A percentile compares a stretch with the other conserved stretches of the same genome.
phyloP scores from a whole-genome alignment of 2,888 invertebrate genomes.

The Deroplatys truncata region DNA sequence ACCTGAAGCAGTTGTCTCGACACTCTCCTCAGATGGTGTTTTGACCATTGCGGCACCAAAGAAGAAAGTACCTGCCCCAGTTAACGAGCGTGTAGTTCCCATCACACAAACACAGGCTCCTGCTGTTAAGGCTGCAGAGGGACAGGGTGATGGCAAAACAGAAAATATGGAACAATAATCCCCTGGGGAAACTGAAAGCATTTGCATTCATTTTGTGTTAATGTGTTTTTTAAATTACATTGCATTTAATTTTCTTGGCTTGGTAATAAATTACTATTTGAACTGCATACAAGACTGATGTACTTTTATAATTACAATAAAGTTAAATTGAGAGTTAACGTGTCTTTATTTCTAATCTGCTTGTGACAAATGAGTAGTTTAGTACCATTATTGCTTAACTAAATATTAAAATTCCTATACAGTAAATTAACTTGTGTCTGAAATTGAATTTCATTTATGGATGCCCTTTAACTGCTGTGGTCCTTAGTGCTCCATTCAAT shows the following conservation, averaged over 20 bases:
- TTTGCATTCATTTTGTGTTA: not conserved
- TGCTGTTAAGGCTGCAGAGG: not conserved
- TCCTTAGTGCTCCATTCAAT: too few relatives aligned
- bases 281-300: not conserved
- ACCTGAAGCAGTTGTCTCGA: conserved; percentile 39
- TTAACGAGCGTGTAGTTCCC: conserved; percentile 5
- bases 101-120: conserved; percentile 17
- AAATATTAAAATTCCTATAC: too few relatives aligned
- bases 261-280: not conserved
- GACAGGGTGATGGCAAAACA: not conserved
- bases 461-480: too few relatives aligned
- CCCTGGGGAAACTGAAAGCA: not conserved
- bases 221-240: not conserved
- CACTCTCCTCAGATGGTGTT: conserved; percentile 43
- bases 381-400: too few relatives aligned
- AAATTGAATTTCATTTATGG: too few relatives aligned
- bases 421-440: too few relatives aligned
- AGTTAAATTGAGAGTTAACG: not conserved
- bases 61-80: conserved; percentile 28
- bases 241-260: not conserved
- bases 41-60: conserved; percentile 42
- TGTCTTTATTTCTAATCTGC: too few relatives aligned
- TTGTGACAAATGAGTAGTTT: too few relatives aligned
- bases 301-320: not conserved
- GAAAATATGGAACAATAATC: not conserved